phyloP scores from a whole-genome alignment of 1,140 invertebrate genomes.

The Drosophila sulfurigaster region DNA sequence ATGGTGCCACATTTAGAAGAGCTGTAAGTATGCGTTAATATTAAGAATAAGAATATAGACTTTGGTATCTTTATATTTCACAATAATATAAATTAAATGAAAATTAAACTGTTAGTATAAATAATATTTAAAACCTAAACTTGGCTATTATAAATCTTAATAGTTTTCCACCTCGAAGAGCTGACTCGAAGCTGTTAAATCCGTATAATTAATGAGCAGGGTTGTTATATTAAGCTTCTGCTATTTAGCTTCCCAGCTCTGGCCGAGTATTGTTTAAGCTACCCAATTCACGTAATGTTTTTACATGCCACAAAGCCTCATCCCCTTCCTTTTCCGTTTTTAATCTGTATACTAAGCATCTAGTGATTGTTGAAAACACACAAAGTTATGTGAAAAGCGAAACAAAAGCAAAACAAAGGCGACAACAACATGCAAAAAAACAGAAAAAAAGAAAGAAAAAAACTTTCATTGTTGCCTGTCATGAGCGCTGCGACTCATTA shows the following conservation, averaged over 20 bases:
- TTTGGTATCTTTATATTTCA: too few relatives aligned
- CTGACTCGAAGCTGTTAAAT: constrained; percentile 3
- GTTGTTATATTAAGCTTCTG: not conserved
- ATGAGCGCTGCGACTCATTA: constrained; percentile 71
- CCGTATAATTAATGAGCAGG: constrained; percentile 1
- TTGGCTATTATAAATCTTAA: not conserved
- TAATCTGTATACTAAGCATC: constrained; percentile 40
- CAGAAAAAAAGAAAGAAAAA: constrained; percentile 13
- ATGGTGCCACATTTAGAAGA: constrained; percentile 85
- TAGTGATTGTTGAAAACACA: constrained; percentile 45
- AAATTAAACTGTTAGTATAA: too few relatives aligned
- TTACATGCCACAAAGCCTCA: constrained; percentile 30
- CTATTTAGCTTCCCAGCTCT: not conserved
- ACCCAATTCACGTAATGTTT: not conserved
- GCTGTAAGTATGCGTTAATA: constrained; percentile 85
- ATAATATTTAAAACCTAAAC: too few relatives aligned
- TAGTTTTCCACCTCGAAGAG: not conserved
- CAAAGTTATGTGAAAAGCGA: constrained; percentile 29
- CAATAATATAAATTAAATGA: too few relatives aligned
- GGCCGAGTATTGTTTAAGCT: constrained; percentile 15
- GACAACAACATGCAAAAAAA: constrained; percentile 62
- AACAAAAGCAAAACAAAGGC: constrained; percentile 49
- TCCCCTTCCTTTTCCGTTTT: constrained; percentile 24
- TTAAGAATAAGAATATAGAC: too few relatives aligned
- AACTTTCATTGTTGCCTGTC: constrained; percentile 74